phyloP scores from a whole-genome alignment of 2,797 vertebrate species.

The Sebastes nivosus region DNA sequence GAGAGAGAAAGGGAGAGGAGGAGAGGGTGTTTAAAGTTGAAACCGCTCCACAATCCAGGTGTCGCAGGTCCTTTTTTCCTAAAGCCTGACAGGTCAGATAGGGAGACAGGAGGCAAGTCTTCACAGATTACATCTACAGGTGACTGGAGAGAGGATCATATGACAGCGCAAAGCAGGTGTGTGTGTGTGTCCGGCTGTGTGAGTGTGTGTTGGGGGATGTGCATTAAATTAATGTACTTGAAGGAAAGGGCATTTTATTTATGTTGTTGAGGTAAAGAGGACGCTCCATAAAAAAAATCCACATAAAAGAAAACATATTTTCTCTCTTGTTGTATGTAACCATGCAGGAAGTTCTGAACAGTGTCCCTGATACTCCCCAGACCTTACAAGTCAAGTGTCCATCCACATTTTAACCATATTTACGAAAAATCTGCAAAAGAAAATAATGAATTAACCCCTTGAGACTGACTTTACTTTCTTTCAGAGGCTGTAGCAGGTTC shows the following conservation, averaged over 20 bases:
- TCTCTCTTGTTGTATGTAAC: too few species aligned
- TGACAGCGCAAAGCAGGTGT: slow-evolving; percentile 69
- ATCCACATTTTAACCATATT: not conserved
- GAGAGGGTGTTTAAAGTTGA: slow-evolving; percentile 41
- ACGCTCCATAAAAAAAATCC: not conserved
- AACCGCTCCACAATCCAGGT: slow-evolving; percentile 67
- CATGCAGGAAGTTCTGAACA: too few species aligned
- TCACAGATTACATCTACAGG: slow-evolving; percentile 82
- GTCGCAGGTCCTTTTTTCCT: slow-evolving; percentile 57
- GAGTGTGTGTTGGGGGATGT: slow-evolving; percentile 4
- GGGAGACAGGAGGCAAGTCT: slow-evolving; percentile 69
- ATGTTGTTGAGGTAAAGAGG: not conserved
- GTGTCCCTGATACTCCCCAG: not conserved
- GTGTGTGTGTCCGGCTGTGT: slow-evolving; percentile 41
- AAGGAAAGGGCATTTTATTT: too few species aligned
- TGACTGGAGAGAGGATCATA: slow-evolving; percentile 66
- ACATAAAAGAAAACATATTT: not conserved
- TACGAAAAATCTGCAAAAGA: not conserved
- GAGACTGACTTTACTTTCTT: too few species aligned
- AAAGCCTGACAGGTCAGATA: slow-evolving; percentile 69
- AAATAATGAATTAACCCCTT: not conserved
- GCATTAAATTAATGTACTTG: slow-evolving; percentile 10
- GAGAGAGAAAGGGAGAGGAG: not conserved
- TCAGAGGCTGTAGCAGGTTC: too few species aligned
- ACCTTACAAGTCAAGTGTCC: not conserved